These are phyloP conservation scores for Catocala sponsa DNA, from an alignment of 2,888 invertebrate species.

Conservation along the genomic window DNA sequence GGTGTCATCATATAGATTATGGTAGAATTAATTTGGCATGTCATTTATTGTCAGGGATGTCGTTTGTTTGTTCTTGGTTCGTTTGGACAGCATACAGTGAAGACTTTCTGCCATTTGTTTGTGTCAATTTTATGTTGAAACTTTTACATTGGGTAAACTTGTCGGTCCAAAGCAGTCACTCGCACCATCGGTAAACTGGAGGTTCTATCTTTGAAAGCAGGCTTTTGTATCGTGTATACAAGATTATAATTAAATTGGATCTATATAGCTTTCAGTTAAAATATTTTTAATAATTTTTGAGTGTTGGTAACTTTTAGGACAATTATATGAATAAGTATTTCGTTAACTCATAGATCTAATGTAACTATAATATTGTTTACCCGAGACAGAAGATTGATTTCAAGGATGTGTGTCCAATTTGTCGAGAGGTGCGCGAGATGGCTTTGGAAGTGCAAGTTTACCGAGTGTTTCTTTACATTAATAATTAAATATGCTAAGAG, in stretches of 20 bases:
- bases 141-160: conserved; percentile 7
- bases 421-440: conserved; percentile 10
- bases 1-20: too few relatives aligned
- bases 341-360: neutral
- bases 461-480: conserved; percentile 5
- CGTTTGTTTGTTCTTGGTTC: conserved; percentile 7
- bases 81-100: conserved; percentile 11
- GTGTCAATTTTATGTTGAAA: conserved; percentile 9
- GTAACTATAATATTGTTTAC: neutral
- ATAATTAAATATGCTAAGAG: neutral
- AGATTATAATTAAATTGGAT: neutral
- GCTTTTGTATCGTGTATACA: conserved; percentile 10
- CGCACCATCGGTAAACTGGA: conserved; percentile 2
- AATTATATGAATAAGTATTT: neutral
- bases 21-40: too few relatives aligned
- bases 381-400: conserved; percentile 2
- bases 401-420: conserved; percentile 8
- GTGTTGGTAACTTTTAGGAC: neutral
- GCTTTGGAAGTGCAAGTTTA: conserved; percentile 11
- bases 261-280: neutral
- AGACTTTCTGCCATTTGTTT: conserved; percentile 14
- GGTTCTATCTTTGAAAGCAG: neutral
- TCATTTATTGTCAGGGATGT: conserved; percentile 4
- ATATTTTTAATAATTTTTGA: neutral
- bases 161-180: conserved; percentile 11